These are phyloP conservation scores for Eustalomyia histrio DNA, from an alignment of 2,888 invertebrate genomes.

Conservation along the genomic window DNA sequence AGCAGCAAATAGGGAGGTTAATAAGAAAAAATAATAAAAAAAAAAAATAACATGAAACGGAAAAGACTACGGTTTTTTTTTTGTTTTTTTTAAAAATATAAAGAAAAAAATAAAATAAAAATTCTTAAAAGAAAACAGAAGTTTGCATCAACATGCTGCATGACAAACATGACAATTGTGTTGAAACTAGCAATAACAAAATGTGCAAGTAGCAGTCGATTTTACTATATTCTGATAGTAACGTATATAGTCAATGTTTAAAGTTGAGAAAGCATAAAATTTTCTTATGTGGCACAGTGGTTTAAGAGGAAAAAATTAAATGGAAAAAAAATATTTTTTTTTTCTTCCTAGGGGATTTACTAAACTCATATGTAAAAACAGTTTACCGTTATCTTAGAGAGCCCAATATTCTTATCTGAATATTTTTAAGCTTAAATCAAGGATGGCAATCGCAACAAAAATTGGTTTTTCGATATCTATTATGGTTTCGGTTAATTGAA, in stretches of 20 bases:
- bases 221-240: constrained; percentile 3
- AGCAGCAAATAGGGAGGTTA: constrained; percentile 42
- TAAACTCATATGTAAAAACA: too few relatives aligned
- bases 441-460: too few relatives aligned
- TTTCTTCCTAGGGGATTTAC: too few relatives aligned
- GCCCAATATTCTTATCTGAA: too few relatives aligned
- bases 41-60: not conserved
- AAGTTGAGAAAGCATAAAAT: constrained; percentile 34
- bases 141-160: constrained; percentile 46
- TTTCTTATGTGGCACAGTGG: constrained; percentile 37
- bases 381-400: too few relatives aligned
- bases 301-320: not conserved
- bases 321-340: too few relatives aligned
- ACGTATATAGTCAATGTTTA: constrained; percentile 22
- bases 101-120: not conserved
- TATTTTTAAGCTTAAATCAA: too few relatives aligned
- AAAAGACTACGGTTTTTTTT: not conserved
- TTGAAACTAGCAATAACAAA: constrained; percentile 25
- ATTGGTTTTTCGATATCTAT: too few relatives aligned
- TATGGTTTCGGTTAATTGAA: too few relatives aligned
- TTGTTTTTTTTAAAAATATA: not conserved
- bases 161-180: constrained; percentile 57
- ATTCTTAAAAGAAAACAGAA: constrained; percentile 1
- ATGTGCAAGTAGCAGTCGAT: constrained; percentile 13
- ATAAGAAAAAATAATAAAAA: constrained; percentile 2